Evolutionary conservation across 1,140 invertebrate species (phyloP).

Genomic region (Cepaea nemoralis): DNA sequence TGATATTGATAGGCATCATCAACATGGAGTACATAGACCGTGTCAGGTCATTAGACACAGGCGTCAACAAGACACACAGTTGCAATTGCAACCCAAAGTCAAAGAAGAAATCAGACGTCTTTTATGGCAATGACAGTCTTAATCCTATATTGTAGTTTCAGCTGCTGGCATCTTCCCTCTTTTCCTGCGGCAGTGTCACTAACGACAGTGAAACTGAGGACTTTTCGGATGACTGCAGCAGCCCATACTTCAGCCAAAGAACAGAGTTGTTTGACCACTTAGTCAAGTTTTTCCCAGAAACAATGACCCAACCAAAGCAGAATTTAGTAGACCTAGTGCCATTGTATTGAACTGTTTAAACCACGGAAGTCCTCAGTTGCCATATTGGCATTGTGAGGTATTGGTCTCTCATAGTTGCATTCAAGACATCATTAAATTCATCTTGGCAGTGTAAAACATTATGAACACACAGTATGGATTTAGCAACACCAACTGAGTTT

Average conservation of each 20-base stretch:
- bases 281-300: constrained; percentile 79
- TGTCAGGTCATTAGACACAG: no score
- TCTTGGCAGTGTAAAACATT: no score
- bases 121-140: no score
- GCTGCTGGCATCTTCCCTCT: constrained; percentile 73
- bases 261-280: constrained; percentile 79
- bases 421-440: no score
- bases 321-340: constrained; percentile 79
- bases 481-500: no score
- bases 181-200: constrained; percentile 68
- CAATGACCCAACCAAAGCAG: constrained; percentile 80
- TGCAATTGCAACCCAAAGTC: no score
- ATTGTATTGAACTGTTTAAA: constrained; percentile 32
- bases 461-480: no score
- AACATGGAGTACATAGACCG: no score
- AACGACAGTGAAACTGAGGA: constrained; percentile 53
- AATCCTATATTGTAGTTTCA: no score
- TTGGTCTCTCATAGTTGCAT: neutral
- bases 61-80: no score
- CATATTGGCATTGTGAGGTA: neutral
- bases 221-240: constrained; percentile 43
- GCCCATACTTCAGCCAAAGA: constrained; percentile 72
- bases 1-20: no score
- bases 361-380: neutral
- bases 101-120: no score